phyloP scores from a whole-genome alignment of 2,113 vertebrate species.

The Perca schrenkii region DNA sequence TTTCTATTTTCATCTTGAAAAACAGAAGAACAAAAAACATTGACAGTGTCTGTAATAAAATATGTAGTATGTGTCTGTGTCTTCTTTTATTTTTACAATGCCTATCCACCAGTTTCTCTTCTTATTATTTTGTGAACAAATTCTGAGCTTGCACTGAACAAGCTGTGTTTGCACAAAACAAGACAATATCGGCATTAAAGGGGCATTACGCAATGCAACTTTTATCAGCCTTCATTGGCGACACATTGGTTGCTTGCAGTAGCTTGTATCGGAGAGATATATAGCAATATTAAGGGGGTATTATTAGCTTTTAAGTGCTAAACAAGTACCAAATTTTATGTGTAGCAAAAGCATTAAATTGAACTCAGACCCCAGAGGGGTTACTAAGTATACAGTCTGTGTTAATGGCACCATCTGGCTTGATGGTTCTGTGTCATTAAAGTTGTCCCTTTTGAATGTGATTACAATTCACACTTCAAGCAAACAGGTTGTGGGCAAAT shows the following conservation, averaged over 20 bases:
- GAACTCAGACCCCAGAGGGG: too few species aligned
- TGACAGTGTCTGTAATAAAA: not conserved
- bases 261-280: not conserved
- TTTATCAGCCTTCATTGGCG: not conserved
- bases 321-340: not conserved
- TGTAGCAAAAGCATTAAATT: constrained; percentile 7
- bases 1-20: not conserved
- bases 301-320: not conserved
- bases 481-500: not conserved
- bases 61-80: not conserved
- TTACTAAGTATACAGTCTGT: not conserved
- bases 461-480: constrained; percentile 23
- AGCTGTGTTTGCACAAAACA: not conserved
- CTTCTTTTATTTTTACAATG: not conserved
- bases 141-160: not conserved
- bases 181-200: not conserved
- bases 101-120: not conserved
- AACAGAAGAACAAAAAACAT: not conserved
- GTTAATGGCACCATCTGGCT: constrained; percentile 37
- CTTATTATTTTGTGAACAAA: not conserved
- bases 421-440: constrained; percentile 6
- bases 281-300: not conserved
- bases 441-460: constrained; percentile 17
- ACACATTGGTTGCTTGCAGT: not conserved
- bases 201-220: not conserved